Evolutionary conservation across 2,797 vertebrate genomes (phyloP), one percentile per base, ranked within the genome.

Genomic region (Pipistrellus pygmaeus): DNA sequence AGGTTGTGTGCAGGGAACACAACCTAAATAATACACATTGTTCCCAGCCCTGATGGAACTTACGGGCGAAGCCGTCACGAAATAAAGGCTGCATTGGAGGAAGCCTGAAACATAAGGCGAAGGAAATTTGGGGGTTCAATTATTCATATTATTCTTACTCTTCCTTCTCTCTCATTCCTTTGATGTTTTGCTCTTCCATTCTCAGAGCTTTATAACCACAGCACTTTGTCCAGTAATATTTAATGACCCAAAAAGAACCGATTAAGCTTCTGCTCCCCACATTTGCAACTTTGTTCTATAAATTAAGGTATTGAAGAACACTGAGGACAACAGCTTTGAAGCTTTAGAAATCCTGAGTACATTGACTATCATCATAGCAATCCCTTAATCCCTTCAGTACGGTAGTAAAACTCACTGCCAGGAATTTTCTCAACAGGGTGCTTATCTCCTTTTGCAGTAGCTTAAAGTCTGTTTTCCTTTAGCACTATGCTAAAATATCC

Each of bases 251-350:
- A 41, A 85, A 80, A 92, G 20, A 86, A 84, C 12, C 1, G 0
- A 44, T 10, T 64, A 84, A 75, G 53, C 3, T 41, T 60, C 75
- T 8, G 2, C 14, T 68, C 53, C 51, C 55, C 62, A 88, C 4
- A 55, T 62, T 60, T 3, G 5, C n/a, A n/a, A 71, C 44, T 93
- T 95, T 78, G 68, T 87, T 55, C 69, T 91, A 6, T 64, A 60
- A 88, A 88, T 76, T 76, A 92, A 96, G 86, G 53, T 13, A 77
- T 18, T 81, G 32, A 48, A 77, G 92, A 86, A 51, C 32, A 90
- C 72, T 46, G 44, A 27, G 68, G 85, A 90, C 38, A 64, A 51
- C 32, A 89, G 41, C 80, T 90, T 76, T 71, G 51, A 82, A 60
- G 23, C 32, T 91, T 88, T 64, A 60, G 60, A 72, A 94, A 77